phyloP scores from a whole-genome alignment of 2,888 invertebrate species.

The Alloscopus bannaensis region DNA sequence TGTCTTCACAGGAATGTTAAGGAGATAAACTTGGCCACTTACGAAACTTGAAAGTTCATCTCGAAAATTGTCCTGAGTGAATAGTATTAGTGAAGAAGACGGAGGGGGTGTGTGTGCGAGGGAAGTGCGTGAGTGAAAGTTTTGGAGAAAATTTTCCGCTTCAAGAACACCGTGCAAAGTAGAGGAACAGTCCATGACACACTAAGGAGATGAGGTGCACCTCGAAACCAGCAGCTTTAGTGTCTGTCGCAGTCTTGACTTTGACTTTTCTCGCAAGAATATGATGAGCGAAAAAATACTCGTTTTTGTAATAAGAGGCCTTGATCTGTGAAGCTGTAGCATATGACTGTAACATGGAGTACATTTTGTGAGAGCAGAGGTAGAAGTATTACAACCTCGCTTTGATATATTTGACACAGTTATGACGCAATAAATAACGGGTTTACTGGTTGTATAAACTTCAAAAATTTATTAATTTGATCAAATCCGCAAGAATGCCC shows the following conservation, averaged over 20 bases:
- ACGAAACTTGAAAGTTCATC: constrained; percentile 18
- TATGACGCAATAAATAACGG: constrained; percentile 69
- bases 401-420: constrained; percentile 61
- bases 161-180: background rate
- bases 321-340: background rate
- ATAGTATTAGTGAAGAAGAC: background rate
- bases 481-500: constrained; percentile 3
- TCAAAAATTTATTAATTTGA: constrained; percentile 66
- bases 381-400: background rate
- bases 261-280: constrained; percentile 9
- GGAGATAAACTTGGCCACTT: constrained; percentile 25
- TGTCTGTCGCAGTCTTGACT: background rate
- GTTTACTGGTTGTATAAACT: constrained; percentile 67
- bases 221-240: background rate
- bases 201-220: background rate
- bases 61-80: constrained; percentile 5
- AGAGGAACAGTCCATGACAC: background rate
- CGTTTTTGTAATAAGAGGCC: background rate
- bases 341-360: background rate
- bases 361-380: background rate
- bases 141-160: background rate
- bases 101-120: background rate
- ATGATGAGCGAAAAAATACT: background rate
- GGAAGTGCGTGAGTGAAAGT: constrained; percentile 1
- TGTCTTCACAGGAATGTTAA: no score